Percentiles rank a stretch among this genome's conserved stretches.
Conservation (phyloP, 2,888 invertebrate genomes). For the Steinernema hermaphroditum region DNA sequence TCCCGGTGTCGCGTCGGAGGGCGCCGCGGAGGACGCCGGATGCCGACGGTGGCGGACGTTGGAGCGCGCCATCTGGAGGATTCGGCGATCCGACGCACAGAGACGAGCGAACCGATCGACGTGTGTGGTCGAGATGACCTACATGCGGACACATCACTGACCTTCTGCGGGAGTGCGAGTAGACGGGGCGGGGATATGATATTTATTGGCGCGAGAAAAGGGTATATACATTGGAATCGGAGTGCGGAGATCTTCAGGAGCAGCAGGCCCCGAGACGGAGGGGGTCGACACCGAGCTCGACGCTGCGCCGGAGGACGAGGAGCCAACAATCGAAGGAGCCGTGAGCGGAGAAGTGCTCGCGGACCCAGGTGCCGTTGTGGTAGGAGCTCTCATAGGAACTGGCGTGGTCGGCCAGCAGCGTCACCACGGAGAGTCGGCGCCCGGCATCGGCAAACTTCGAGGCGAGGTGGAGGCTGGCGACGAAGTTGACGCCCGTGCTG, state of each 20-base stretch:
- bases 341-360: slow-evolving; percentile 44
- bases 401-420: slow-evolving; percentile 49
- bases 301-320: slow-evolving; percentile 35
- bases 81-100: neutral
- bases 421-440: slow-evolving; percentile 37
- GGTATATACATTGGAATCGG: neutral
- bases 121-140: slow-evolving; percentile 2
- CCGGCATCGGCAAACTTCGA: slow-evolving; percentile 33
- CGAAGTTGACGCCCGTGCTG: slow-evolving; percentile 54
- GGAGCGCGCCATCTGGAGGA: slow-evolving; percentile 25
- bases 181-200: too few relatives aligned
- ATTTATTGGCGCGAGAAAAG: neutral
- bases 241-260: neutral
- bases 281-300: slow-evolving; percentile 41
- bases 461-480: slow-evolving; percentile 50
- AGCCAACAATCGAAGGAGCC: slow-evolving; percentile 58
- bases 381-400: slow-evolving; percentile 44
- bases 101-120: neutral
- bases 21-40: neutral
- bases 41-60: slow-evolving; percentile 20
- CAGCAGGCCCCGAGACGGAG: slow-evolving; percentile 19
- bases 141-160: too few relatives aligned
- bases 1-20: neutral
- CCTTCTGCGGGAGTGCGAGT: too few relatives aligned
- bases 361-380: slow-evolving; percentile 50